Percentiles rank a stretch among this genome's conserved stretches.
Conservation (phyloP, 1,140 invertebrate genomes). For the Polypedilum vanderplanki region DNA sequence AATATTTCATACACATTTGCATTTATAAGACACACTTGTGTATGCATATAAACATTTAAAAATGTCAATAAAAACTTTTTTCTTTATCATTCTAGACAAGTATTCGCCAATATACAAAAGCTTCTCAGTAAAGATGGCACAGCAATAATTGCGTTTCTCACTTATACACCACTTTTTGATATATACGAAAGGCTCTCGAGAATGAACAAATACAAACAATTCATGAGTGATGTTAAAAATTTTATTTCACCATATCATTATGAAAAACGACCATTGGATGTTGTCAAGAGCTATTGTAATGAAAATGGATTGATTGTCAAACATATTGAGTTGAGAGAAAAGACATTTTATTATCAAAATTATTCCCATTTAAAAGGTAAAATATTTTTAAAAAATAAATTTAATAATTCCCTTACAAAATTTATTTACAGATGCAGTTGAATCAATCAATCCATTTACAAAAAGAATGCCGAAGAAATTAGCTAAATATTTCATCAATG, state of each 20-base stretch:
- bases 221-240: constrained; percentile 57
- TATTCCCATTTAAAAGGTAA: constrained; percentile 52
- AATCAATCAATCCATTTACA: constrained; percentile 69
- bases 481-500: constrained; percentile 55
- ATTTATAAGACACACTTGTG: not conserved
- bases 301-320: constrained; percentile 59
- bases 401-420: not conserved
- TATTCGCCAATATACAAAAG: constrained; percentile 57
- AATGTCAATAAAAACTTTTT: no score
- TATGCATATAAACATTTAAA: not conserved
- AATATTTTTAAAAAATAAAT: not conserved
- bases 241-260: constrained; percentile 61
- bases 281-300: constrained; percentile 54
- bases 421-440: constrained; percentile 53
- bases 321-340: constrained; percentile 56
- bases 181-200: constrained; percentile 56
- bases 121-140: constrained; percentile 60
- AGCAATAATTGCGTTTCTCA: constrained; percentile 60
- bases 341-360: constrained; percentile 57
- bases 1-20: not conserved
- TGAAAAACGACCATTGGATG: constrained; percentile 53
- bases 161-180: constrained; percentile 61
- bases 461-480: constrained; percentile 54
- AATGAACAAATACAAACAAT: constrained; percentile 54
- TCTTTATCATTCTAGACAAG: constrained; percentile 45